Evolutionary conservation across 1,140 invertebrate species (phyloP), one percentile per base, ranked within the genome.

Genomic region (Trichonephila inaurata): DNA sequence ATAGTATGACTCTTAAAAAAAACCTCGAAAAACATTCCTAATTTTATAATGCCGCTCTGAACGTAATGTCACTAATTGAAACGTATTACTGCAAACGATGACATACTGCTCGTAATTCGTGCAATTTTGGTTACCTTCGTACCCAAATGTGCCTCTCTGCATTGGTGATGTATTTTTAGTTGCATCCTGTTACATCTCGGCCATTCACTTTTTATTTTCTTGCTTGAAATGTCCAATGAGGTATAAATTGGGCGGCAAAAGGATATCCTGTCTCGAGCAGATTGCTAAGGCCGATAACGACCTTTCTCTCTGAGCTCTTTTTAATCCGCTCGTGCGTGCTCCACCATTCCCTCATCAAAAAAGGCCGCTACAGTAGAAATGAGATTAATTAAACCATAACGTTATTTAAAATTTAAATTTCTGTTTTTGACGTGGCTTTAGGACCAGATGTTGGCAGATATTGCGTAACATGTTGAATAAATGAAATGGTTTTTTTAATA

Each of bases 181-280:
- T 33, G 28, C 28, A 40, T 77, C 72, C 72, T 77, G 44, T 60
- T 85, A 18, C 51, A 60, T 61, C 51, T 85, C 83, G 83, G 83
- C 83, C 83, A 85, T 85, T 85, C 83, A 85, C 83, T 85, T 61
- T 61, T 61, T n/a, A 51, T 85, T 77, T 77, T 77, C 72, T 77
- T 58, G 7, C 60, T 64, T 58, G 61, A 19, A 61, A 62, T 89
- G 88, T 51, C 88, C 64, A 72, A 88, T 33, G 88, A 91, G 89
- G 69, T 91, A 82, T 81, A 91, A 72, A 91, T 82, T 91, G 89
- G 72, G 19, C 89, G 58, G 69, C 89, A 91, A 91, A 82, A 91
- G 89, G 89, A 91, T 91, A 91, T 91, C 89, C 89, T 91, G 89
- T 82, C 83, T 88, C 60, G 19, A 40, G 40, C 89, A 91, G 89